phyloP scores from a whole-genome alignment of 2,797 vertebrate genomes.

The Coccyzus lansbergi region DNA sequence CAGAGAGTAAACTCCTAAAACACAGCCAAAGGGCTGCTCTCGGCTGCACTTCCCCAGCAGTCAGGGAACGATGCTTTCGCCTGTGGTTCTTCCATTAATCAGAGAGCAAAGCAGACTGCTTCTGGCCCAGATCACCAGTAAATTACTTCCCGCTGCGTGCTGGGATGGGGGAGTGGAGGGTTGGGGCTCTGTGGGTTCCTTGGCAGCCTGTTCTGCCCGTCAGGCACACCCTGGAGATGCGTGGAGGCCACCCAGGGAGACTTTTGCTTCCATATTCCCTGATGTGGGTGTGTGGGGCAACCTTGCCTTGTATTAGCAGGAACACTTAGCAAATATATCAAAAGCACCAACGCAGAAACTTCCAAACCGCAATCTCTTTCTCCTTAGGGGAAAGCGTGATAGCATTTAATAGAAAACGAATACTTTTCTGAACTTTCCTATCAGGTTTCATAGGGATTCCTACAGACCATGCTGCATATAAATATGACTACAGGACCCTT shows the following conservation, averaged over 20 bases:
- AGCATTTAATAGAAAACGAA: not conserved
- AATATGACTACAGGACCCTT: not conserved
- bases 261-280: conserved; percentile 9
- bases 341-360: conserved; percentile 38
- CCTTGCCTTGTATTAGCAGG: conserved; percentile 3
- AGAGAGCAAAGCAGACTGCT: conserved; percentile 6
- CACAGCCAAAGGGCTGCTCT: rapidly evolving
- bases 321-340: not conserved
- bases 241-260: conserved; percentile 37
- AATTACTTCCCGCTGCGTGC: not conserved
- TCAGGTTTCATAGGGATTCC: not conserved
- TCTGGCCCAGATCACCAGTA: not conserved
- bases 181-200: not conserved
- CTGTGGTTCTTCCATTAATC: conserved; percentile 5
- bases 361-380: not conserved
- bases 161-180: not conserved
- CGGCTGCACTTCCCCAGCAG: not conserved
- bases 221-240: not conserved
- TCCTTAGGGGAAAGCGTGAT: not conserved
- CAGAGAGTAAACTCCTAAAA: not conserved
- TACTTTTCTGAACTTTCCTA: not conserved
- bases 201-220: conserved; percentile 33
- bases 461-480: not conserved
- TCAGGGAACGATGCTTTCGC: rapidly evolving
- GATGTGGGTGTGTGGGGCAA: not conserved